These are phyloP conservation scores for Eptesicus fuscus DNA, from an alignment of 2,113 vertebrate genomes.

Conservation along the genomic window DNA sequence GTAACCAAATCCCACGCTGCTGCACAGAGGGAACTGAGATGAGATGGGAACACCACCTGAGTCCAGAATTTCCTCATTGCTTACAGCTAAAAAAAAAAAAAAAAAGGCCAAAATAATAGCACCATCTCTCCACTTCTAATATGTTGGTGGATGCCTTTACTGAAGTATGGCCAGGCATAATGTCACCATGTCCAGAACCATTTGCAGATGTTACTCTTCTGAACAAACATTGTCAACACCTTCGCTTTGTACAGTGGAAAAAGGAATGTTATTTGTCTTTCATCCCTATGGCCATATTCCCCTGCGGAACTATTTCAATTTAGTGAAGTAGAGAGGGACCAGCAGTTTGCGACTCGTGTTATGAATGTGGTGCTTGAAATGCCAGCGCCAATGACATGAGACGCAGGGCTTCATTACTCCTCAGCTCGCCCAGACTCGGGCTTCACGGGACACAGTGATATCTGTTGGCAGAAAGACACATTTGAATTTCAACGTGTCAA, in stretches of 20 bases:
- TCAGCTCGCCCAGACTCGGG: neutral
- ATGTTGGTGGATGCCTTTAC: neutral
- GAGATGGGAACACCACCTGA: neutral
- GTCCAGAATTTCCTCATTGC: neutral
- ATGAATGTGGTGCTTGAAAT: constrained; percentile 41
- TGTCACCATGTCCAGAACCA: neutral
- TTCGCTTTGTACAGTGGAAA: constrained; percentile 24
- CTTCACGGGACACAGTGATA: constrained; percentile 45
- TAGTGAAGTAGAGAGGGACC: constrained; percentile 41
- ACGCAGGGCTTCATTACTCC: constrained; percentile 53
- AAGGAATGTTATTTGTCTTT: constrained; percentile 59
- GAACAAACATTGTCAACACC: constrained; percentile 45
- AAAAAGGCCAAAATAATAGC: neutral
- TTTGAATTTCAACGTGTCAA: constrained; percentile 72
- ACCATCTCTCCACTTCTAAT: neutral
- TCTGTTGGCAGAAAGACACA: constrained; percentile 50
- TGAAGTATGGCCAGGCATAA: neutral
- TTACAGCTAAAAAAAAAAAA: neutral
- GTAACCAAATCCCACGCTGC: neutral
- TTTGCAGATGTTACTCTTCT: constrained; percentile 47
- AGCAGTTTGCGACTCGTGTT: neutral
- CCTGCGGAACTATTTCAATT: constrained; percentile 23
- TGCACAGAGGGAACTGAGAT: neutral
- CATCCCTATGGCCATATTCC: neutral
- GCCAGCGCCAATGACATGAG: constrained; percentile 50